A percentile compares a stretch with the other conserved stretches of the same genome.
Evolutionary conservation across 2,797 vertebrate genomes (phyloP).

Genomic region (Muscicapa striata): DNA sequence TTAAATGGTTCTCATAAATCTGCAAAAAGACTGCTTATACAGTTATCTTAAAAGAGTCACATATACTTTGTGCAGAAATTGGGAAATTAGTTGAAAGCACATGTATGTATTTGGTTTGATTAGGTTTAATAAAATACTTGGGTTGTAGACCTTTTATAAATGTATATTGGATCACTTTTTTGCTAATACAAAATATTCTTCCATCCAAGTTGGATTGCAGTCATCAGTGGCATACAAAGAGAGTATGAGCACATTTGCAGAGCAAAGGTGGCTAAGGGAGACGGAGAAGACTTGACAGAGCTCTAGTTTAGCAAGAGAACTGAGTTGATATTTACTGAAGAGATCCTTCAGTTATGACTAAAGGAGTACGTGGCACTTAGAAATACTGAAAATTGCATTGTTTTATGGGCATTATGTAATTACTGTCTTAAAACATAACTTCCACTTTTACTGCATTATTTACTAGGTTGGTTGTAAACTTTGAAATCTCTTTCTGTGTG

Average conservation of each 20-base stretch:
- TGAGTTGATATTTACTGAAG: background rate
- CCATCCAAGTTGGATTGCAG: background rate
- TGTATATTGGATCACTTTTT: background rate
- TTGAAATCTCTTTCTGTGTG: background rate
- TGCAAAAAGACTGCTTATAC: background rate
- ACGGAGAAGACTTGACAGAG: background rate
- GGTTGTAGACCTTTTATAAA: background rate
- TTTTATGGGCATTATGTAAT: conserved; percentile 15
- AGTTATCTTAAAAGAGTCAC: background rate
- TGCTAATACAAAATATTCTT: conserved; percentile 1
- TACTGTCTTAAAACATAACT: background rate
- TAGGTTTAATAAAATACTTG: background rate
- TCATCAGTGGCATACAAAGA: background rate
- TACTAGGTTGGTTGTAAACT: background rate
- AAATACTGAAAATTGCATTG: background rate
- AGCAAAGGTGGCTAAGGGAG: background rate
- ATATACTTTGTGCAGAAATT: background rate
- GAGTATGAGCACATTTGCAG: background rate
- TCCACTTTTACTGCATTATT: conserved; percentile 30
- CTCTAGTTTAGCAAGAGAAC: background rate
- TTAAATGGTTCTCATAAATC: background rate
- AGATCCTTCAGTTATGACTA: background rate
- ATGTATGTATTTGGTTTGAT: background rate
- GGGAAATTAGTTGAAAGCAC: background rate
- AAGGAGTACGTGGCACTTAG: background rate